phyloP scores from a whole-genome alignment of 2,113 vertebrate genomes.

The Pachypanchax playfairii region DNA sequence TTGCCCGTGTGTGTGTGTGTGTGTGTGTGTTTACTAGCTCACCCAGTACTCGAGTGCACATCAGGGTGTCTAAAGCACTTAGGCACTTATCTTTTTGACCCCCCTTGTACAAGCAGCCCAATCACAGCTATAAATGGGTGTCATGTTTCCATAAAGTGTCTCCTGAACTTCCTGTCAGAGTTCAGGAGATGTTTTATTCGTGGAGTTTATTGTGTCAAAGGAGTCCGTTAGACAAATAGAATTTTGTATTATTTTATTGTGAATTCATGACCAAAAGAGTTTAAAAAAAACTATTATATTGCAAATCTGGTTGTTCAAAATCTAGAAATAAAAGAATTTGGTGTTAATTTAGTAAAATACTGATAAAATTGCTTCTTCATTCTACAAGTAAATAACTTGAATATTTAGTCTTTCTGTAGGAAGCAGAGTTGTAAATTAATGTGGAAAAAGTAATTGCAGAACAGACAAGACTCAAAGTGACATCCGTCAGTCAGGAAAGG shows the following conservation, averaged over 20 bases:
- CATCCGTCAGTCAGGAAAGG: too few relatives aligned
- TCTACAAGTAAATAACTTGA: too few relatives aligned
- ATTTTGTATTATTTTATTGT: too few relatives aligned
- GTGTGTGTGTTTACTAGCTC: too few relatives aligned
- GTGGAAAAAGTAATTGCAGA: too few relatives aligned
- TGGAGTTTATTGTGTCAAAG: background rate
- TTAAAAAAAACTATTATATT: too few relatives aligned
- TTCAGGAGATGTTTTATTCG: conserved; percentile 13
- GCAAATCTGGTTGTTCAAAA: too few relatives aligned
- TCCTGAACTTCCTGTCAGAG: conserved; percentile 56
- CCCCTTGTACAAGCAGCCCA: conserved; percentile 27
- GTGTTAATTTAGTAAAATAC: too few relatives aligned
- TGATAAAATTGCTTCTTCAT: too few relatives aligned
- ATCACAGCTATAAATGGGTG: conserved; percentile 50
- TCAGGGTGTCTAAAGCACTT: conserved; percentile 52
- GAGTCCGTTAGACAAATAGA: background rate
- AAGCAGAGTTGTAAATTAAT: background rate
- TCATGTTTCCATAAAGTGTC: conserved; percentile 46
- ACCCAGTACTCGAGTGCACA: conserved; percentile 19
- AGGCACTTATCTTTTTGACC: conserved; percentile 53
- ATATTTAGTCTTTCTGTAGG: background rate
- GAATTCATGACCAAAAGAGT: too few relatives aligned
- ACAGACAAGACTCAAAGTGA: too few relatives aligned
- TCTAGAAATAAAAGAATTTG: too few relatives aligned
- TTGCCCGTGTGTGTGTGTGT: conserved; percentile 26